phyloP scores from a whole-genome alignment of 1,140 invertebrate genomes.

The Aporrectodea caliginosa region DNA sequence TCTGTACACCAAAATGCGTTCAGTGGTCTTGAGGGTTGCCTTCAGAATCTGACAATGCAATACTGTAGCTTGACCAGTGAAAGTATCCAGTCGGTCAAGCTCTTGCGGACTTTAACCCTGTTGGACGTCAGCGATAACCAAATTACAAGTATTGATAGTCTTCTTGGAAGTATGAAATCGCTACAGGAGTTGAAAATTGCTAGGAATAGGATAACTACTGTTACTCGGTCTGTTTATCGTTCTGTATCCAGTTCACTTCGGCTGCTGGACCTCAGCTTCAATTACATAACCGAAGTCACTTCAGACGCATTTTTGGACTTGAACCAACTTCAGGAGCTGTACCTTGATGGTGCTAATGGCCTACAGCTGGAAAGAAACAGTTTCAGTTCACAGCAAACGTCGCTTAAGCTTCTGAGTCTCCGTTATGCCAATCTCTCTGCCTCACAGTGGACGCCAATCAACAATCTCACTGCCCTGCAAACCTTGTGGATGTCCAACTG shows the following conservation, averaged over 20 bases:
- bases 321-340: not conserved
- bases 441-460: slow-evolving; percentile 5
- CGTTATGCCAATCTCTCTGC: not conserved
- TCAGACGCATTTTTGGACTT: slow-evolving; percentile 10
- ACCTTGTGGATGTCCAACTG: not conserved
- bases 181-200: not conserved
- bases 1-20: slow-evolving; percentile 3
- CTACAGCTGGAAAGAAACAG: not conserved
- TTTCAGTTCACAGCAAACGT: not conserved
- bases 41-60: slow-evolving; percentile 4
- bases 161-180: not conserved
- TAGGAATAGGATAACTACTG: not conserved
- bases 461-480: not conserved
- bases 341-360: slow-evolving; percentile 1
- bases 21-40: slow-evolving; percentile 6
- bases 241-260: not conserved
- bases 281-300: slow-evolving; percentile 4
- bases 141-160: slow-evolving; percentile 7
- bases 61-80: not conserved
- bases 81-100: not conserved
- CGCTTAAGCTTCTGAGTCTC: not conserved
- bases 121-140: not conserved
- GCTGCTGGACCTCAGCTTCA: not conserved
- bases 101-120: not conserved
- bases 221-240: not conserved